phyloP scores from a whole-genome alignment of 2,113 vertebrate species.

The Pachycephala philippinensis region DNA sequence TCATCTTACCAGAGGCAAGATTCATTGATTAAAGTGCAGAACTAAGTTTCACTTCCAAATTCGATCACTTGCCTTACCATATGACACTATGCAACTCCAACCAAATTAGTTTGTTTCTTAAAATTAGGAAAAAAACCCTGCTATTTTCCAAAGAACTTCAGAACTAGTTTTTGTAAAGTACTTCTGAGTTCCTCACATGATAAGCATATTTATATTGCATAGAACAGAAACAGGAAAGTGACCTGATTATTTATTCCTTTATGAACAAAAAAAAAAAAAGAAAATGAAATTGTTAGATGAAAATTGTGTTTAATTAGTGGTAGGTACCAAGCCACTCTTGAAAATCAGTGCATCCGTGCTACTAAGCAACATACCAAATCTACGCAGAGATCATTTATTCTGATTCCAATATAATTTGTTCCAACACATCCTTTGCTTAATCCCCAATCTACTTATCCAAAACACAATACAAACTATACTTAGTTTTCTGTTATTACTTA shows the following conservation, averaged over 20 bases:
- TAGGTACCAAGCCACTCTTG: not conserved
- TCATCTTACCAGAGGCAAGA: not conserved
- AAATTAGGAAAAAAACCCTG: not conserved
- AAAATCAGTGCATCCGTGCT: constrained; percentile 11
- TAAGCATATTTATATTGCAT: not conserved
- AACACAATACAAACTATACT: not conserved
- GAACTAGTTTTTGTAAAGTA: not conserved
- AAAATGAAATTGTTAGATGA: not conserved
- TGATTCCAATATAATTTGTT: not conserved
- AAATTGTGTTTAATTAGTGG: constrained; percentile 14
- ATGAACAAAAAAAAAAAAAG: not conserved
- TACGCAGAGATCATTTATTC: not conserved
- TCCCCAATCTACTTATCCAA: not conserved
- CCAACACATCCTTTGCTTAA: not conserved
- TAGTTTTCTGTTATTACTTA: not conserved
- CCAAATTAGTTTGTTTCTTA: not conserved
- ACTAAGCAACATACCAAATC: not conserved
- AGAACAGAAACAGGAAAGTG: not conserved
- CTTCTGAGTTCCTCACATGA: not conserved
- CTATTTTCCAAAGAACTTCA: not conserved
- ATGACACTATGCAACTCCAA: not conserved
- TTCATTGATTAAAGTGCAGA: not conserved
- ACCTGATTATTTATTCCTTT: not conserved
- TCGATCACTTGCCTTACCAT: not conserved
- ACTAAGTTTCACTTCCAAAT: not conserved